Evolutionary conservation across 1,140 invertebrate species (phyloP), one percentile per base, ranked within the genome.

Genomic region (Bursaphelenchus mucronatus): DNA sequence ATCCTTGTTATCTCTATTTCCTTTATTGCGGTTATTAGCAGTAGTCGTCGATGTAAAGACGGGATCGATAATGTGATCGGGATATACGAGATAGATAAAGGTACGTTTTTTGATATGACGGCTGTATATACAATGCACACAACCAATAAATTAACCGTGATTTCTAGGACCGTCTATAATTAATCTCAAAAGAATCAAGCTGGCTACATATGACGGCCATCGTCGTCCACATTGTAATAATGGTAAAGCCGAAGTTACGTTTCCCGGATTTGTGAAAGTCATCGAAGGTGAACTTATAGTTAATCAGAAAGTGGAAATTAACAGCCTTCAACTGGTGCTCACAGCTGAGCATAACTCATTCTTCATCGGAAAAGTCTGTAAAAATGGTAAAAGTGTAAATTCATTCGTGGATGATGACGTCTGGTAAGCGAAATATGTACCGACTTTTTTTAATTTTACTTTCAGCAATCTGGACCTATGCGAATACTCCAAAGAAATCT

Each of bases 311-410:
- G 41, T 39, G 19, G 40, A 41, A 46, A 15, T 11, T 1, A 21
- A 7, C 11, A 30, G 11, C 3, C 13, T 59, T 39, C 41, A 43
- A 50, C 13, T 59, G 40, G 11, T 19, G 19, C 52, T 59, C 1
- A 59, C 57, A 13, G 45, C 44, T 3, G 57, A 59, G 9, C 57
- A 59, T 44, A 59, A 43, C 40, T 59, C 57, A 17, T 43, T 59
- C 41, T 59, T 59, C 41, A 59, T 59, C 40, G 57, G 57, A 11
- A 39, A 59, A 59, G 57, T 59, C 15, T 59, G 57, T 50, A 44
- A 44, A 13, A 59, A 59, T 39, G 57, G 57, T 0, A 59, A 59
- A 13, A 59, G 57, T 39, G 57, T 11, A 1, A 59, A 59, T 50
- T 3, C 57, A 1, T 59, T 59, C 7, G 57, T 59, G 13, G 11